A percentile compares a stretch with the other conserved stretches of the same genome.
These are phyloP conservation scores for Drosophila carrolli DNA, from an alignment of 1,140 invertebrate genomes.

Conservation along the genomic window DNA sequence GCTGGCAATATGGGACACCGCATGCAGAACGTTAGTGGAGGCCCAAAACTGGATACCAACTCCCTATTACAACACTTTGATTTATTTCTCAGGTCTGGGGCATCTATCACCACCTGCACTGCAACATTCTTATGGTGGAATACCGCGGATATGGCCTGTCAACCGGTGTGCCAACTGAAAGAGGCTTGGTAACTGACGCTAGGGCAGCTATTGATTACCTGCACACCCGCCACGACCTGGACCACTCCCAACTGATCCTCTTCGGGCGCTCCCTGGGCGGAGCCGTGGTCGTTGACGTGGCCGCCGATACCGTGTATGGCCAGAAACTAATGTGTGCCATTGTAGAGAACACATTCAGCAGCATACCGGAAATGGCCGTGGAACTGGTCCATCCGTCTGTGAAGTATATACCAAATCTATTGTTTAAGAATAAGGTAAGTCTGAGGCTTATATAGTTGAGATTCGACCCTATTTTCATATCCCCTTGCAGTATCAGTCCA, in stretches of 20 bases:
- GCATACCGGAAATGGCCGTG: conserved; percentile 96
- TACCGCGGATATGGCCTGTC: conserved; percentile 98
- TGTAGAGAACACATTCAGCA: conserved; percentile 98
- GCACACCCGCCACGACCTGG: conserved; percentile 91
- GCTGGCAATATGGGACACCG: conserved; percentile 98
- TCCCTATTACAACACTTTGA: background rate
- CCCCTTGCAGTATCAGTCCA: conserved; percentile 57
- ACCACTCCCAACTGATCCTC: conserved; percentile 93
- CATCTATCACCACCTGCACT: conserved; percentile 91
- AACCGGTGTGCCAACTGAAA: conserved; percentile 93
- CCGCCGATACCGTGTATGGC: conserved; percentile 89
- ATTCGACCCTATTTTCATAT: background rate
- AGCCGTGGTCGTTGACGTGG: conserved; percentile 94
- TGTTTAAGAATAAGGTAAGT: conserved; percentile 93
- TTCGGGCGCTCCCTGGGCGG: conserved; percentile 97
- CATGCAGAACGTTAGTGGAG: conserved; percentile 87
- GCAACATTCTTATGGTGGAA: conserved; percentile 95
- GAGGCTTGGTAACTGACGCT: conserved; percentile 95
- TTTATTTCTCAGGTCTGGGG: conserved; percentile 85
- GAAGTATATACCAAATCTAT: conserved; percentile 90
- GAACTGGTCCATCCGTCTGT: conserved; percentile 89
- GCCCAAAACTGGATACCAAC: background rate
- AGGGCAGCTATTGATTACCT: conserved; percentile 94
- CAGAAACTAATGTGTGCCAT: conserved; percentile 93
- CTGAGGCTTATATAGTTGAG: no score